Conservation (phyloP, 2,113 vertebrate genomes). For the Pachycephala philippinensis region DNA sequence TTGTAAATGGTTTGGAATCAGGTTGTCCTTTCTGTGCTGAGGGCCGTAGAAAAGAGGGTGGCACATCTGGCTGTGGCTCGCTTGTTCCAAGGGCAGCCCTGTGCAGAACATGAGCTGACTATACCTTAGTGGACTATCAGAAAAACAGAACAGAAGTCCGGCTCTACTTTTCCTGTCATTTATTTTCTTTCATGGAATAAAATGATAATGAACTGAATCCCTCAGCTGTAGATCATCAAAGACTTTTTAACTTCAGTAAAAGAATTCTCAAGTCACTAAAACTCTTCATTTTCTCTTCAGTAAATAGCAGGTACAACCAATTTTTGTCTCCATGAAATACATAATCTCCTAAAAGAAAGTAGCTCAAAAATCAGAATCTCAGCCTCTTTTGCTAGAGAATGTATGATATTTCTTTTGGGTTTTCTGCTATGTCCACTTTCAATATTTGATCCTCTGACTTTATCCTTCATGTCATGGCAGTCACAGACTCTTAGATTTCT, state of each 20-base stretch:
- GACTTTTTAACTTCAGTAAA: neutral
- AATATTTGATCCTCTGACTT: neutral
- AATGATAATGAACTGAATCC: neutral
- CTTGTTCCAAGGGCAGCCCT: neutral
- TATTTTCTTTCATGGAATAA: neutral
- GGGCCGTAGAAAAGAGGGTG: neutral
- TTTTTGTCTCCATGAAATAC: neutral
- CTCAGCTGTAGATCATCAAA: neutral
- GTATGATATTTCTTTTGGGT: neutral
- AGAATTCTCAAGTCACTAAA: neutral
- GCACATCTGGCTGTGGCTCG: neutral
- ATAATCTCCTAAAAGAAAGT: neutral
- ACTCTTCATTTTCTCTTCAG: neutral
- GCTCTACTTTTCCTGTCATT: neutral
- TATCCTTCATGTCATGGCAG: neutral
- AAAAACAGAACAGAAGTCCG: neutral
- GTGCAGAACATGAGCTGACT: neutral
- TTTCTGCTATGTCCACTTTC: neutral
- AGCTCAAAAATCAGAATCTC: neutral
- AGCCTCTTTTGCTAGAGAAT: neutral
- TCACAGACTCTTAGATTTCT: neutral
- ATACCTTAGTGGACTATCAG: neutral
- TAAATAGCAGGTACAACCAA: neutral
- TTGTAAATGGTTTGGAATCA: neutral
- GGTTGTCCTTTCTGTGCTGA: neutral